phyloP scores from a whole-genome alignment of 92 coral and sea anemone species.

The Epizoanthus stellaris region DNA sequence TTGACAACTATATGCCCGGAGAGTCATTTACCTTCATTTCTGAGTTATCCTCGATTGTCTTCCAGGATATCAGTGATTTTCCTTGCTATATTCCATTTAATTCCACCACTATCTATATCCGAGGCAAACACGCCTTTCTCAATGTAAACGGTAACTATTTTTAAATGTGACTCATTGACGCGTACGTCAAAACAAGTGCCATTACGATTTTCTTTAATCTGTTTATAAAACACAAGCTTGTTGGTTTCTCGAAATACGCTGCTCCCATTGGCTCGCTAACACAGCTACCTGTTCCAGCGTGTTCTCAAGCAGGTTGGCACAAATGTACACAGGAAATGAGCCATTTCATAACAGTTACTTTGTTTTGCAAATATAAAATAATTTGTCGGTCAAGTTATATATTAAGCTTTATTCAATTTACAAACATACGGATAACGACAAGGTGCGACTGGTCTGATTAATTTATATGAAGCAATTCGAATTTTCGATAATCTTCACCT shows the following conservation, averaged over 20 bases:
- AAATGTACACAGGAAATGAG: not conserved
- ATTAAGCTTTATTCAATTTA: too few relatives aligned
- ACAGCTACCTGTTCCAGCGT: conserved; percentile 7
- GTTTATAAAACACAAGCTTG: conserved; percentile 18
- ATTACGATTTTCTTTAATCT: not conserved
- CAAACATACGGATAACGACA: too few relatives aligned
- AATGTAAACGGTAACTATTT: conserved; percentile 21
- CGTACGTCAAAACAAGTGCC: not conserved
- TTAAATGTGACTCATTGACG: conserved; percentile 2
- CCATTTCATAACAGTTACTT: not conserved
- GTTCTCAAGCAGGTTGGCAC: conserved; percentile 15
- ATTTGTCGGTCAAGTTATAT: too few relatives aligned
- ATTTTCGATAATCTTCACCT: too few relatives aligned
- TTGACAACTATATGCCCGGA: not conserved
- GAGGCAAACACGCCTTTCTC: conserved; percentile 6
- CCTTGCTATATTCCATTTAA: not conserved
- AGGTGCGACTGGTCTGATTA: too few relatives aligned
- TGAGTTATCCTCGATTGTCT: not conserved
- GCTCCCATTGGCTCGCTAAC: not conserved
- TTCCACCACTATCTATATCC: not conserved
- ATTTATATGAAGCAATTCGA: too few relatives aligned
- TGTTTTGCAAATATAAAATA: too few relatives aligned
- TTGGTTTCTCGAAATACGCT: not conserved
- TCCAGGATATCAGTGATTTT: not conserved
- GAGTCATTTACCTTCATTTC: conserved; percentile 21